Base-by-base conservation (phyloP, 2,113 vertebrate genomes). In the Polyodon spathula region DNA sequence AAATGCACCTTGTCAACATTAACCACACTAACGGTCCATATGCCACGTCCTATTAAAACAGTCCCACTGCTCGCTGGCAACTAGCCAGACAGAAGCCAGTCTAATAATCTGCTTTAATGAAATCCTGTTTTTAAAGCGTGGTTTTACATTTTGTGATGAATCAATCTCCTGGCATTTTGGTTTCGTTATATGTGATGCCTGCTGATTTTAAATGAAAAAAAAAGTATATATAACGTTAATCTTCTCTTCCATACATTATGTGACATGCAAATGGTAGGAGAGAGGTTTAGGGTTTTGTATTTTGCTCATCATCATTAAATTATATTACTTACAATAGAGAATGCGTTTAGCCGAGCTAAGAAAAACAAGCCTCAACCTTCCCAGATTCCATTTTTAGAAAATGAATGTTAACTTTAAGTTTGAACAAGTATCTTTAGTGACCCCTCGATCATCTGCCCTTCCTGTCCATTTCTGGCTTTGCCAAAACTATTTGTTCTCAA, bases 401-500 rank as follows among this genome's bases (percentile, higher is more conserved):
- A 8, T 41, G 37, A 37, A 63, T 15, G 15, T 58, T 16, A 59
- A n/a, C 38, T 16, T 58, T 58, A 41, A 8, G 40, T 60, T 52
- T 16, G 41, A 16, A 58, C 56, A 53, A 69, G 73, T 42, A 68
- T 74, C 68, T 82, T 68, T 74, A 56, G 60, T 70, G 78, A 72
- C 73, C 42, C 71, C 69, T 73, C 70, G 63, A 66, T 78, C 72
- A 68, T 65, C 63, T 79, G 66, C 75, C 70, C 72, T 86, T 77
- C 81, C 83, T 66, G 73, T 73, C 59, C 68, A 48, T 65, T 66
- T 68, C 67, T 77, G 78, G 68, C 67, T 69, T 72, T 75, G 78
- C 75, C 76, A 75, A 82, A 89, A 74, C 68, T 79, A 81, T 81
- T 81, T 63, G 74, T 75, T 80, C 86, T 85, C 89, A 93, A 93